Conservation (phyloP, 2,888 invertebrate species). For the Philonicus albiceps region DNA sequence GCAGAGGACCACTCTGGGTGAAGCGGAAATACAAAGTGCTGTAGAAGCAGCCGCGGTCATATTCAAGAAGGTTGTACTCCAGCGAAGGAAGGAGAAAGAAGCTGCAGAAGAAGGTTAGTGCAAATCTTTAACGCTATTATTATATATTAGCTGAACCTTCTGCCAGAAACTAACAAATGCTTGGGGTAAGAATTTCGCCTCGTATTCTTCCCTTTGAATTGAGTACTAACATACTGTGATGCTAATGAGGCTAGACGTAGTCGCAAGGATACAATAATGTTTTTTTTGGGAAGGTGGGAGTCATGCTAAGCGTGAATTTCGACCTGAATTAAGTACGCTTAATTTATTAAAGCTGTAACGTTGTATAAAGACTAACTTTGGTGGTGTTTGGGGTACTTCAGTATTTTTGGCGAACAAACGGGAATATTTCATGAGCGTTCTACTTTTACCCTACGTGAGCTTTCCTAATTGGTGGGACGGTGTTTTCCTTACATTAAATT, state of each 20-base stretch:
- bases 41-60: constrained; percentile 62
- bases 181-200: not conserved
- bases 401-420: not conserved
- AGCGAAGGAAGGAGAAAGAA: constrained; percentile 59
- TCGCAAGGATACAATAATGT: not conserved
- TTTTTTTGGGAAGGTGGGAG: not conserved
- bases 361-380: not conserved
- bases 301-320: not conserved
- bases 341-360: not conserved
- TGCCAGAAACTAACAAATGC: not conserved
- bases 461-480: not conserved
- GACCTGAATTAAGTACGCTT: not conserved
- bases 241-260: constrained; percentile 2
- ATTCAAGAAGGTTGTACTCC: constrained; percentile 62
- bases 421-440: not conserved
- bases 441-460: not conserved
- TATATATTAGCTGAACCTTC: not conserved
- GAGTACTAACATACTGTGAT: constrained; percentile 2
- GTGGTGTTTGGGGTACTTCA: not conserved
- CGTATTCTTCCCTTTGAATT: not conserved
- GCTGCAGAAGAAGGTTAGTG: constrained; percentile 62
- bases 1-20: constrained; percentile 61
- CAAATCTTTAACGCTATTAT: not conserved
- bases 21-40: constrained; percentile 62
- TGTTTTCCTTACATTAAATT: not conserved